Percentiles rank a stretch among this genome's conserved stretches.
These are phyloP conservation scores for Dreissena rostriformis DNA, from an alignment of 1,140 invertebrate species.

Conservation along the genomic window DNA sequence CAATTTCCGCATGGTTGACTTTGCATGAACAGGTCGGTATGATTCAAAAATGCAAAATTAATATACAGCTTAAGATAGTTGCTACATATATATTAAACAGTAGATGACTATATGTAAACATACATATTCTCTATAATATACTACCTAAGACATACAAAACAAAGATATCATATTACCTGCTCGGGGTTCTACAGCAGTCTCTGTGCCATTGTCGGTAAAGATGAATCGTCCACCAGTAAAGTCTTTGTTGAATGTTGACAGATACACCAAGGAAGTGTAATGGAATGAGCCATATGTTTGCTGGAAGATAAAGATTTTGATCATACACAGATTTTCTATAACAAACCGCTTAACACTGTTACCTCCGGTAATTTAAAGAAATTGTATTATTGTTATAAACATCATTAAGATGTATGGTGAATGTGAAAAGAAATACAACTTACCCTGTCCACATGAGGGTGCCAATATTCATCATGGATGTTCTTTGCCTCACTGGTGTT, in stretches of 20 bases:
- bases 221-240: constrained; percentile 92
- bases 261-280: constrained; percentile 91
- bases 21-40: too few species aligned
- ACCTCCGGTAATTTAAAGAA: background rate
- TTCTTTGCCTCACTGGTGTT: constrained; percentile 87
- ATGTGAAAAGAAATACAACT: constrained; percentile 41
- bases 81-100: too few species aligned
- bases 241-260: constrained; percentile 88
- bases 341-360: background rate
- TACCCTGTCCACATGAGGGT: constrained; percentile 93
- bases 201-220: constrained; percentile 87
- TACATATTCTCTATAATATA: too few species aligned
- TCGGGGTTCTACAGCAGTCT: constrained; percentile 89
- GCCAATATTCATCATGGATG: constrained; percentile 94
- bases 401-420: background rate
- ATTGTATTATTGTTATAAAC: background rate
- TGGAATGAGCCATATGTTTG: constrained; percentile 92
- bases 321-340: background rate
- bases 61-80: background rate
- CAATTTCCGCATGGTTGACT: too few species aligned
- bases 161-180: constrained; percentile 82
- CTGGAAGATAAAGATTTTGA: constrained; percentile 80
- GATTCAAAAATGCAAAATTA: too few species aligned
- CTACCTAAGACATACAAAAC: too few species aligned
- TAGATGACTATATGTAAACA: too few species aligned